Base-by-base conservation (phyloP, 2,888 invertebrate species). In the Margaritifera margaritifera region DNA sequence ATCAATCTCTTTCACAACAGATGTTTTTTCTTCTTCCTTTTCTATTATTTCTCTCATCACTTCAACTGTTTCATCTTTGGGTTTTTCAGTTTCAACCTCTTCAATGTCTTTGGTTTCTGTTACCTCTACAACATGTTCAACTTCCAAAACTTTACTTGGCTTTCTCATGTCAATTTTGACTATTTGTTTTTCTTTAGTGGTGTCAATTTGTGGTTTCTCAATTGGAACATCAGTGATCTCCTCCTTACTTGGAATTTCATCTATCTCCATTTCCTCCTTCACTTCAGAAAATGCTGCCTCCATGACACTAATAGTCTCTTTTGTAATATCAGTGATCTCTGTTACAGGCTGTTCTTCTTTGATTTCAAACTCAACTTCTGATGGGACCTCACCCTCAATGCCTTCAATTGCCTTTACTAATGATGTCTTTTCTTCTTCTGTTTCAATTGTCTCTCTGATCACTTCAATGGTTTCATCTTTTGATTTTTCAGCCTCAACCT, bases 391-490 rank as follows among this genome's bases (percentile, higher is more conserved):
- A n/a, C 62, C 63, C 53, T 42, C 31, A 1, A 20, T 20, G 6
- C 50, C 42, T 42, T 66, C 62, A 24, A 51, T 60, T 31, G 60
- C 66, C 22, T 63, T 42, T 25, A 73, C 63, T 64, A 72, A 73
- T 27, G 75, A 64, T 27, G 74, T 74, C 25, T 62, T 69, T 60
- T 75, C 66, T 19, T 72, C 67, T 25, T 72, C 71, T 27, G 78
- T 62, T 54, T 56, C 56, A 27, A 80, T 71, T 22, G 71, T 68
- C 63, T 74, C 77, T 50, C 71, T 70, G 6, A 64, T 62, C 24
- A 72, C 66, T 59, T 77, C 73, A 62, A 76, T 64, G 11, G 63
- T 75, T 70, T 79, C 78, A 57, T 79, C 80, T 42, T 8, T 15
- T 20, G 80, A 79, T 56, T 75, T 75, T 55, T 76, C 74, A 66